Evolutionary conservation across 2,113 vertebrate genomes (phyloP).

Genomic region (Brachyhypopomus gauderio): DNA sequence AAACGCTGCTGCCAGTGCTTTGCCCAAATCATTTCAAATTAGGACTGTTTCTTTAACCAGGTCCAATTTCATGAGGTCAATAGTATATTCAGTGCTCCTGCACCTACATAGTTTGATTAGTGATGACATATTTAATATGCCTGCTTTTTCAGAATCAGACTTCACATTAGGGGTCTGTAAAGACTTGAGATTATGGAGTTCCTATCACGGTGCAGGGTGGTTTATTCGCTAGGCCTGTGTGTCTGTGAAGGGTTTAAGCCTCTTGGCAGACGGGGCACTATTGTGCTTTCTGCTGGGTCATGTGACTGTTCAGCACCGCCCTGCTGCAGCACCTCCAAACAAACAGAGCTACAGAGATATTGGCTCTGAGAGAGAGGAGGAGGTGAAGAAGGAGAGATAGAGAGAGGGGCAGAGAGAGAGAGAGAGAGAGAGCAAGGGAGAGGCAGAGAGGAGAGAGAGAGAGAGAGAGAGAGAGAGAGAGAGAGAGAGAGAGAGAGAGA

Average conservation of each 20-base stretch:
- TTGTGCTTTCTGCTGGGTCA: conserved; percentile 25
- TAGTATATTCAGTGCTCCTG: not conserved
- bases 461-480: not conserved
- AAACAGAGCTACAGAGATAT: conserved; percentile 28
- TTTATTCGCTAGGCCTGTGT: not conserved
- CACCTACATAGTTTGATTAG: not conserved
- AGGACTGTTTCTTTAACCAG: too few species aligned
- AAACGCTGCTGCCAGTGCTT: not conserved
- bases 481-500: conserved; percentile 30
- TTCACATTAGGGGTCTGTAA: not conserved
- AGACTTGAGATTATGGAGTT: not conserved
- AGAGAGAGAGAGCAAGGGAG: conserved; percentile 32
- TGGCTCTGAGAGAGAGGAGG: conserved; percentile 16
- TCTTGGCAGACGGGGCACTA: conserved; percentile 59
- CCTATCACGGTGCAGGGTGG: not conserved
- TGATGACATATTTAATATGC: too few species aligned
- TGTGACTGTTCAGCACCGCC: conserved; percentile 9
- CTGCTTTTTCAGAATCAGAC: not conserved
- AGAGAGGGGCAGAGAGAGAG: conserved; percentile 4
- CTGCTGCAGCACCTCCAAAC: conserved; percentile 20
- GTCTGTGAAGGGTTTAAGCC: conserved; percentile 60
- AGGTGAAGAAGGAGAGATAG: conserved; percentile 5
- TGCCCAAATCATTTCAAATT: too few species aligned
- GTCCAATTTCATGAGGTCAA: not conserved
- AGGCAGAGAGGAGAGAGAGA: conserved; percentile 27